These are phyloP conservation scores for Physocephala rufipes DNA, from an alignment of 2,888 invertebrate species.

Conservation along the genomic window DNA sequence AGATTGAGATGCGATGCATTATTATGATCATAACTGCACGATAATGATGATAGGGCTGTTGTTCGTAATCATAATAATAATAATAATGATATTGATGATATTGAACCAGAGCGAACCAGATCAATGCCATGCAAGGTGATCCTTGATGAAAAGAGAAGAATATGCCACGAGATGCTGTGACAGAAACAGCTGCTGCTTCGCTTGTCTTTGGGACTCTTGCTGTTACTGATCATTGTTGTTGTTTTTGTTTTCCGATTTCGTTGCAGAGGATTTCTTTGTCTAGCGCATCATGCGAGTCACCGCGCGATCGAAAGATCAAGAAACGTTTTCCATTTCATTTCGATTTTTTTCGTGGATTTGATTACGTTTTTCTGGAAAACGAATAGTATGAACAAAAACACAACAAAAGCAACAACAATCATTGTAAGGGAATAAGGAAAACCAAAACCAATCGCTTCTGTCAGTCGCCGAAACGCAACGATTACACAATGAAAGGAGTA, in stretches of 20 bases:
- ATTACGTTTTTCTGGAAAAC: conserved; percentile 30
- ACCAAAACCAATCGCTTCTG: conserved; percentile 6
- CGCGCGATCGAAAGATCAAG: conserved; percentile 19
- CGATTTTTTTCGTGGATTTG: conserved; percentile 33
- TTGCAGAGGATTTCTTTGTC: not conserved
- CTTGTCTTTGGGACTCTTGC: not conserved
- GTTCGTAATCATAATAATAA: not conserved
- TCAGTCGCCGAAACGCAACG: not conserved
- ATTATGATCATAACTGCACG: not conserved
- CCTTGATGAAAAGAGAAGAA: conserved; percentile 34
- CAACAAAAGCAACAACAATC: conserved; percentile 3
- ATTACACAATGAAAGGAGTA: conserved; percentile 35
- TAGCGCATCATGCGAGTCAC: not conserved
- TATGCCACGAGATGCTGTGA: conserved; percentile 46
- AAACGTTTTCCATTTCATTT: conserved; percentile 31
- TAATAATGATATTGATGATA: not conserved
- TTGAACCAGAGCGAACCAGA: not conserved
- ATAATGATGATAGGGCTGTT: not conserved
- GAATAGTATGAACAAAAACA: not conserved
- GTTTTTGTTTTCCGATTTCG: conserved; percentile 13
- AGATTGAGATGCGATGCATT: not conserved
- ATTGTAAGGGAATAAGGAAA: not conserved
- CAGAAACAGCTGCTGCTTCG: conserved; percentile 46
- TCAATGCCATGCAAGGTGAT: conserved; percentile 14
- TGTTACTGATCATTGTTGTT: not conserved